Evolutionary conservation across 2,113 vertebrate species (phyloP).

Genomic region (Dolichotis patagonum): DNA sequence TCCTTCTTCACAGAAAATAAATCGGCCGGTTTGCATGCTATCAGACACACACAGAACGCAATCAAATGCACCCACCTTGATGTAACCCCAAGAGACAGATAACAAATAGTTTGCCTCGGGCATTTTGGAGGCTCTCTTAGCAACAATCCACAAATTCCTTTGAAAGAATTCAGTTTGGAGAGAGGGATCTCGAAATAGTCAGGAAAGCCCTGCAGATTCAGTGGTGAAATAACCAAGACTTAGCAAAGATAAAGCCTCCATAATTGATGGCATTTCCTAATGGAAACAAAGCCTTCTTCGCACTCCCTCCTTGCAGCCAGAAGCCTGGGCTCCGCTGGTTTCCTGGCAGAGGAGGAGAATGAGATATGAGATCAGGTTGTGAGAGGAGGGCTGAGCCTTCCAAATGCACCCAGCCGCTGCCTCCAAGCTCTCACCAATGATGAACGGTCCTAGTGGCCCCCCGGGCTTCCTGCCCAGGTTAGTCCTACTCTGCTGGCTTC

Average conservation of each 20-base stretch:
- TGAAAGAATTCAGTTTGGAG: constrained; percentile 78
- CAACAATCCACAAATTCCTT: constrained; percentile 88
- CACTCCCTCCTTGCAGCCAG: constrained; percentile 74
- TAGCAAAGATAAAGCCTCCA: constrained; percentile 64
- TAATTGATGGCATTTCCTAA: constrained; percentile 49
- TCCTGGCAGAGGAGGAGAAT: constrained; percentile 73
- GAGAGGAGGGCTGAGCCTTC: constrained; percentile 72
- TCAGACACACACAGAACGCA: constrained; percentile 31
- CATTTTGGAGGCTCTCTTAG: constrained; percentile 91
- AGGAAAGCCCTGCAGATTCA: constrained; percentile 66
- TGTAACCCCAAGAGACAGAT: constrained; percentile 98
- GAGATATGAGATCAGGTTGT: constrained; percentile 72
- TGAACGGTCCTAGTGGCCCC: constrained; percentile 88
- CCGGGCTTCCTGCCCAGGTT: constrained; percentile 88
- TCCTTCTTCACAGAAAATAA: constrained; percentile 48
- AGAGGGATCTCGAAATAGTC: constrained; percentile 81
- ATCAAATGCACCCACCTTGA: constrained; percentile 93
- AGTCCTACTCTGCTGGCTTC: constrained; percentile 84
- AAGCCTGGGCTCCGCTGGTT: constrained; percentile 70
- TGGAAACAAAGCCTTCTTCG: constrained; percentile 67
- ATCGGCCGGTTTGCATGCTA: constrained; percentile 6
- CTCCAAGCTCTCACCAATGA: constrained; percentile 84
- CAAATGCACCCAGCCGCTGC: constrained; percentile 64
- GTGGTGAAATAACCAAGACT: constrained; percentile 57
- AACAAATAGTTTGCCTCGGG: constrained; percentile 97